Percentiles rank a stretch among this genome's conserved stretches.
Evolutionary conservation across 92 coral and sea anemone species (phyloP).

Genomic region (Zoanthus sociatus): DNA sequence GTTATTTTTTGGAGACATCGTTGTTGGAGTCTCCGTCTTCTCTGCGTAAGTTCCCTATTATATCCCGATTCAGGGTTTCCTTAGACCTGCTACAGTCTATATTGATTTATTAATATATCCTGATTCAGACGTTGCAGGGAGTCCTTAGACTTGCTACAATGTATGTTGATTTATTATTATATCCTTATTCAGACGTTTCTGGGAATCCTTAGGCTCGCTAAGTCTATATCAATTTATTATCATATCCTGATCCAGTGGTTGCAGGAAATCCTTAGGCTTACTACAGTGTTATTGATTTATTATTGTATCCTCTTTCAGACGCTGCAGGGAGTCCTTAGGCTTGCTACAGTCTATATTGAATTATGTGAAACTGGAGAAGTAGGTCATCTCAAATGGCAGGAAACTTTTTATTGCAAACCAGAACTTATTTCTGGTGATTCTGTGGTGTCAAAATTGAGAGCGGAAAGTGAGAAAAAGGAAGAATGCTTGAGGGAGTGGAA

Average conservation of each 20-base stretch:
- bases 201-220: neutral
- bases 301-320: constrained; percentile 40
- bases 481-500: constrained; percentile 69
- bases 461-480: constrained; percentile 66
- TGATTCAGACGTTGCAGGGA: neutral
- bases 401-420: constrained; percentile 63
- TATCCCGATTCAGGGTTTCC: neutral
- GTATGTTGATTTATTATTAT: too few relatives aligned
- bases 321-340: constrained; percentile 66
- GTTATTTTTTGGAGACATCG: too few relatives aligned
- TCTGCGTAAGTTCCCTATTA: too few relatives aligned
- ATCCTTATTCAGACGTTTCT: too few relatives aligned
- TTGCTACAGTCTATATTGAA: constrained; percentile 65
- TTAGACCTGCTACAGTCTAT: neutral
- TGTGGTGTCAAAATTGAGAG: constrained; percentile 34
- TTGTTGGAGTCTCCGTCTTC: too few relatives aligned
- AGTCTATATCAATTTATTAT: neutral
- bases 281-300: neutral
- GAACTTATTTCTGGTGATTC: constrained; percentile 22
- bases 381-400: constrained; percentile 79
- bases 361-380: constrained; percentile 88
- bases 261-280: neutral
- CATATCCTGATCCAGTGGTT: neutral
- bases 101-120: neutral
- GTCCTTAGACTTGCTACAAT: too few relatives aligned